Base-by-base conservation (phyloP, 1,140 invertebrate species). In the Triops longicaudatus region DNA sequence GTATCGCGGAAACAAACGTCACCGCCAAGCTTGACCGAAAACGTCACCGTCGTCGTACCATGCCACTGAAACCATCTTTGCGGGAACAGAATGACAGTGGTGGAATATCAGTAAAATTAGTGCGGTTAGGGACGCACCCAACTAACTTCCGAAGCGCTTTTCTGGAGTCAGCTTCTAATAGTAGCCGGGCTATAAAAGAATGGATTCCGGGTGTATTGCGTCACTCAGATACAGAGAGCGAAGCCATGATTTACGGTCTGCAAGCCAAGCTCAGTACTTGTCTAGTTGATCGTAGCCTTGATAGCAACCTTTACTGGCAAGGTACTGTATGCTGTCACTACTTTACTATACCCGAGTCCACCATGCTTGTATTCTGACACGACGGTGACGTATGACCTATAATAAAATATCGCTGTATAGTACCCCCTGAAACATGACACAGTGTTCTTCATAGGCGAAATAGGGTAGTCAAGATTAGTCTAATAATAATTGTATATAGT, bases 291-390 rank as follows among this genome's bases (percentile, higher is more conserved):
- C 50, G 50, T 22, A 63, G 50, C 50, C 50, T 63, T 17, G 50
- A 63, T 63, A 63, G 50, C 50, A 63, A 63, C 17, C 50, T 63
- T 63, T 63, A 63, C 22, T 63, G 50, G 50, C 50, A 63, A 63
- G 50, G 50, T 63, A 63, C 6, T 14, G 22, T 63, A 63, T n/a
- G 50, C 6, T 17, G 50, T 17, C 6, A 22, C 22, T 0, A n/a
- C 50, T 63, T 22, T 22, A 7, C 22, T 63, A 37, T 37, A 2
- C 2, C 31, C 2, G 31, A 37, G 31, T 37, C 7, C 31, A n/a
- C n/a, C n/a, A 44, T 17, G 43, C 43, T 44, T 44, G 17, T 17
- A 12, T 44, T 44, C 43, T 44, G 43, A 44, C 43, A 44, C 17
- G 11, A 0, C 43, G 11, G 17, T 44, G 17, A 44, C 43, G 11